phyloP scores from a whole-genome alignment of 2,888 invertebrate genomes.

The Embidobia sp. region DNA sequence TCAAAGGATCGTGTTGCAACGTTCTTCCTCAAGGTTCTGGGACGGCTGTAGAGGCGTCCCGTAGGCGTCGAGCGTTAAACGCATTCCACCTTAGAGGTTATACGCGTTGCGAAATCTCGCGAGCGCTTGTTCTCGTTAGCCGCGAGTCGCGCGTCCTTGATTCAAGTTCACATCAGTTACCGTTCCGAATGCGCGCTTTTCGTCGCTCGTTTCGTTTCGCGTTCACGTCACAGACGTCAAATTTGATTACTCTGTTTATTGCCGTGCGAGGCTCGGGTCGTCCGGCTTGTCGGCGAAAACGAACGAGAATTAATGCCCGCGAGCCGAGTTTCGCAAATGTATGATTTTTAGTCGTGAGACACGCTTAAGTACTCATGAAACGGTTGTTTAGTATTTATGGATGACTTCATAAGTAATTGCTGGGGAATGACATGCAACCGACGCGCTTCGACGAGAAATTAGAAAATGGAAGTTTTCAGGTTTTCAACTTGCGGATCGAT shows the following conservation, averaged over 20 bases:
- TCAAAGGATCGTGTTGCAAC: constrained; percentile 81
- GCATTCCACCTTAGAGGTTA: constrained; percentile 81
- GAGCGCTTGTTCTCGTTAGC: constrained; percentile 76
- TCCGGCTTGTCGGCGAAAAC: background rate
- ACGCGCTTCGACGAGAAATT: too few relatives aligned
- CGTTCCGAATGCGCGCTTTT: constrained; percentile 64
- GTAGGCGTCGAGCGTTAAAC: constrained; percentile 81
- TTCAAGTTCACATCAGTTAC: constrained; percentile 78
- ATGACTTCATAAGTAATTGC: background rate
- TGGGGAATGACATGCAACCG: background rate
- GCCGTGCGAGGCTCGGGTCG: constrained; percentile 2
- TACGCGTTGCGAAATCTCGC: constrained; percentile 75
- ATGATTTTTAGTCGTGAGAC: background rate
- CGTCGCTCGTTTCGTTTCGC: constrained; percentile 13
- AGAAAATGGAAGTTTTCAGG: too few relatives aligned
- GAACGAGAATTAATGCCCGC: background rate
- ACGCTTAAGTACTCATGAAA: background rate
- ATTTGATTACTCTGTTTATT: constrained; percentile 33
- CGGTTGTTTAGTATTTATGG: background rate
- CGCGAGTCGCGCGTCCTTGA: constrained; percentile 79
- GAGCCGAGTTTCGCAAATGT: background rate
- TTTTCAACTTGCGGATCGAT: too few relatives aligned
- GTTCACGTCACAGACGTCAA: constrained; percentile 22
- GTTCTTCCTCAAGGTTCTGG: constrained; percentile 80
- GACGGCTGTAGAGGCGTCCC: constrained; percentile 79